These are phyloP conservation scores for Philhelius pedissequus DNA, from an alignment of 2,888 invertebrate species.

Conservation along the genomic window DNA sequence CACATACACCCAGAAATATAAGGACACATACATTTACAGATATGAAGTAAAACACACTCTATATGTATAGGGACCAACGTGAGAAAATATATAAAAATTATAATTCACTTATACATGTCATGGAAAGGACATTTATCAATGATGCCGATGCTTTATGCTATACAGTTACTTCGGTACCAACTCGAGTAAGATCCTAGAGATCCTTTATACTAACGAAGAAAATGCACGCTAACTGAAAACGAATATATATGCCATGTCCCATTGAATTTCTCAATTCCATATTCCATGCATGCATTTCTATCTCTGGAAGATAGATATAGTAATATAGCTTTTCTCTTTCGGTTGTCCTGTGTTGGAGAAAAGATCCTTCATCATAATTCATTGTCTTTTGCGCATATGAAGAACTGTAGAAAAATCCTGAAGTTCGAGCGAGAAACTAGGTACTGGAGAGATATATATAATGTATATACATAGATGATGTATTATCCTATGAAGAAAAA, in stretches of 20 bases:
- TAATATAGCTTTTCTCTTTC: neutral
- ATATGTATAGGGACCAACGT: slow-evolving; percentile 22
- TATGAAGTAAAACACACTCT: neutral
- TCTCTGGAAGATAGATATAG: neutral
- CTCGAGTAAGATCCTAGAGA: neutral
- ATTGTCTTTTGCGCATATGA: slow-evolving; percentile 57
- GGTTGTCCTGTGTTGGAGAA: slow-evolving; percentile 23
- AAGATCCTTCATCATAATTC: slow-evolving; percentile 66
- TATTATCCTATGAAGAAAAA: slow-evolving; percentile 38
- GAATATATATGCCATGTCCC: slow-evolving; percentile 24
- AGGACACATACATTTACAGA: neutral
- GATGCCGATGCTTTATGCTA: slow-evolving; percentile 41
- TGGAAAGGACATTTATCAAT: slow-evolving; percentile 64
- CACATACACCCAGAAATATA: neutral
- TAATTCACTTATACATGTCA: slow-evolving; percentile 68
- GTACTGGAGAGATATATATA: too few species aligned
- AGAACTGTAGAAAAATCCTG: neutral
- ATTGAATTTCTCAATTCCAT: slow-evolving; percentile 66
- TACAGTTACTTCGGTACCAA: neutral
- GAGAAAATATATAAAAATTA: slow-evolving; percentile 63
- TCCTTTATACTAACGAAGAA: neutral
- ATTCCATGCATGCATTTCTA: slow-evolving; percentile 62
- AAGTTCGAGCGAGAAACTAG: neutral
- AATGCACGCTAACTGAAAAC: slow-evolving; percentile 13
- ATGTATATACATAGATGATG: too few species aligned